phyloP scores from a whole-genome alignment of 2,113 vertebrate species.

The Lepus timidus region DNA sequence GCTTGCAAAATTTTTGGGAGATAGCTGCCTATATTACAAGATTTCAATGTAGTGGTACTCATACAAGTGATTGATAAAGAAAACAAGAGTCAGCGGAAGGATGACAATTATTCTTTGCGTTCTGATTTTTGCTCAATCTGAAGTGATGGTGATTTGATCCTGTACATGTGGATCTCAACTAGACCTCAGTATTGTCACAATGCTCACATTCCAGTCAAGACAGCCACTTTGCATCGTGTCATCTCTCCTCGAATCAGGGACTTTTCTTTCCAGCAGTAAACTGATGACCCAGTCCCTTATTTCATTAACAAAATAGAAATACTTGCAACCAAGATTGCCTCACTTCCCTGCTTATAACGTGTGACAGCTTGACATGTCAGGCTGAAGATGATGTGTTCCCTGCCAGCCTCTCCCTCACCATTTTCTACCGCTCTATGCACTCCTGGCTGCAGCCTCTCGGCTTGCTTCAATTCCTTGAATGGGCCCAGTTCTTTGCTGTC shows the following conservation, averaged over 20 bases:
- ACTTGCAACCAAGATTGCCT: background rate
- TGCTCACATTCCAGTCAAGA: background rate
- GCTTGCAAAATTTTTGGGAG: background rate
- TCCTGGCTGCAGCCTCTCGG: background rate
- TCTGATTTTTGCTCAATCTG: background rate
- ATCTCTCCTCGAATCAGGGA: background rate
- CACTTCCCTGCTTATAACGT: background rate
- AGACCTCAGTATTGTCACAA: background rate
- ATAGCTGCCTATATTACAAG: background rate
- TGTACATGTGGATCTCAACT: background rate
- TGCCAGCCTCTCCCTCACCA: background rate
- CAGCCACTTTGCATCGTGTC: background rate
- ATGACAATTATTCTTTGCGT: background rate
- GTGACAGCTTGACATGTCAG: background rate
- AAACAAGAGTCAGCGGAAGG: background rate
- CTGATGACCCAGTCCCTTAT: background rate
- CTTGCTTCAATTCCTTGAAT: background rate
- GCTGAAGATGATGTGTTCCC: background rate
- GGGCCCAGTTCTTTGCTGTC: background rate
- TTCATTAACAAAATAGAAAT: constrained; percentile 2
- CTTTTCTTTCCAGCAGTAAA: background rate
- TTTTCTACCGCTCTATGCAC: background rate
- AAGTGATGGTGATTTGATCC: background rate
- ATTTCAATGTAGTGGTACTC: background rate
- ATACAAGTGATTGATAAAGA: background rate